These are phyloP conservation scores for Cryptoblepharus egeriae DNA, from an alignment of 2,797 vertebrate genomes.

Conservation along the genomic window DNA sequence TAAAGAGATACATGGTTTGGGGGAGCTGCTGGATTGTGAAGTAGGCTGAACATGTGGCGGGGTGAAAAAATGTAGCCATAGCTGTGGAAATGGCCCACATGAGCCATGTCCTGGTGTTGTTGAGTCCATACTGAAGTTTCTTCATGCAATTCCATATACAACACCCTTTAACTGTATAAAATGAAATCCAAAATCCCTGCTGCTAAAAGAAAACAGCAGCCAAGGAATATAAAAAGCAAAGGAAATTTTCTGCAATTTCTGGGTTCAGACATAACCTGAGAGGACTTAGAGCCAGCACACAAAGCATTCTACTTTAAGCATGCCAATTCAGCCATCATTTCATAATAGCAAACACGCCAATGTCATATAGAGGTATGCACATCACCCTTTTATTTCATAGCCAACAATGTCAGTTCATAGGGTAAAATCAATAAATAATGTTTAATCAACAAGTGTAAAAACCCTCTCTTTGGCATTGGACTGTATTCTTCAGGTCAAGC, in stretches of 20 bases:
- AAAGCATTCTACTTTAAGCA: not conserved
- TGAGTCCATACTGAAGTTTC: too few relatives aligned
- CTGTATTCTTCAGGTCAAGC: conserved; percentile 68
- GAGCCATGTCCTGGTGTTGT: too few relatives aligned
- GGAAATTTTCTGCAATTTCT: not conserved
- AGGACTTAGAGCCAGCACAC: too few relatives aligned
- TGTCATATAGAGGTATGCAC: conserved; percentile 53
- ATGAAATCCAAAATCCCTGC: not conserved
- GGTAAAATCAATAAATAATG: conserved; percentile 74
- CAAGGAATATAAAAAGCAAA: not conserved
- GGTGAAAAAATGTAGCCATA: not conserved
- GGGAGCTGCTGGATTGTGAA: too few relatives aligned
- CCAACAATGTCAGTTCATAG: conserved; percentile 76
- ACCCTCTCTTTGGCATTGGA: conserved; percentile 78
- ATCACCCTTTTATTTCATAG: conserved; percentile 77
- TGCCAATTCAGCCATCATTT: not conserved
- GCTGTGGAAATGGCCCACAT: not conserved
- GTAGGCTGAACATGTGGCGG: not conserved
- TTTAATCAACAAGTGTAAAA: conserved; percentile 74
- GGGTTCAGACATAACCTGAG: not conserved
- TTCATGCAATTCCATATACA: too few relatives aligned
- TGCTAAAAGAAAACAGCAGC: not conserved
- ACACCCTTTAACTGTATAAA: not conserved
- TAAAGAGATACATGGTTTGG: too few relatives aligned
- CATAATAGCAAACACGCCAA: conserved; percentile 61